Conservation (phyloP, 2,888 invertebrate genomes). For the Chouioia cunea region DNA sequence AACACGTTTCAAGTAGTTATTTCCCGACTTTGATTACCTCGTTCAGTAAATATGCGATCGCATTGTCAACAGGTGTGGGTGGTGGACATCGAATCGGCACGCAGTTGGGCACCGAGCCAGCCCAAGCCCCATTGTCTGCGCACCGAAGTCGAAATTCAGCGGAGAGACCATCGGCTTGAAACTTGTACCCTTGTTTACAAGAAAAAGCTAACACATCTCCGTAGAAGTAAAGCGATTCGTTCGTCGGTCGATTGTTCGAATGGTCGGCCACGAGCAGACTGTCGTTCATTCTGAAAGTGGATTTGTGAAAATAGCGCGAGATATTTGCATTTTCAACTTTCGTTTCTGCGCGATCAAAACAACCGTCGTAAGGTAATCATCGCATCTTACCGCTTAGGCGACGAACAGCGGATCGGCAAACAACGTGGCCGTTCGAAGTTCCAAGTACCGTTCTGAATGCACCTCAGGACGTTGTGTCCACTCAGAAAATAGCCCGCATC, state of each 20-base stretch:
- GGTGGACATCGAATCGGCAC: conserved; percentile 53
- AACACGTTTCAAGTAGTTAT: too few relatives aligned
- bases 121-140: conserved; percentile 75
- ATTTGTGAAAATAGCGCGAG: too few relatives aligned
- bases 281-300: conserved; percentile 18
- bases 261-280: conserved; percentile 15
- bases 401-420: conserved; percentile 65
- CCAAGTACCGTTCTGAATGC: conserved; percentile 72
- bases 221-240: conserved; percentile 43
- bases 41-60: conserved; percentile 47
- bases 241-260: conserved; percentile 11
- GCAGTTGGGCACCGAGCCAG: conserved; percentile 73
- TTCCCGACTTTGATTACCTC: background rate
- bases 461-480: conserved; percentile 70
- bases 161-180: conserved; percentile 51
- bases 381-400: conserved; percentile 56
- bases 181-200: conserved; percentile 58
- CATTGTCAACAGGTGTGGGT: conserved; percentile 51
- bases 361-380: background rate
- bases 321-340: too few relatives aligned
- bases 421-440: conserved; percentile 68
- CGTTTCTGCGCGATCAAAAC: too few relatives aligned
- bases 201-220: conserved; percentile 55
- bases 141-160: conserved; percentile 66
- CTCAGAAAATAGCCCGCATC: conserved; percentile 65